A percentile compares a stretch with the other conserved stretches of the same genome.
These are phyloP conservation scores for Corapipo altera DNA, from an alignment of 2,113 vertebrate genomes.

Conservation along the genomic window DNA sequence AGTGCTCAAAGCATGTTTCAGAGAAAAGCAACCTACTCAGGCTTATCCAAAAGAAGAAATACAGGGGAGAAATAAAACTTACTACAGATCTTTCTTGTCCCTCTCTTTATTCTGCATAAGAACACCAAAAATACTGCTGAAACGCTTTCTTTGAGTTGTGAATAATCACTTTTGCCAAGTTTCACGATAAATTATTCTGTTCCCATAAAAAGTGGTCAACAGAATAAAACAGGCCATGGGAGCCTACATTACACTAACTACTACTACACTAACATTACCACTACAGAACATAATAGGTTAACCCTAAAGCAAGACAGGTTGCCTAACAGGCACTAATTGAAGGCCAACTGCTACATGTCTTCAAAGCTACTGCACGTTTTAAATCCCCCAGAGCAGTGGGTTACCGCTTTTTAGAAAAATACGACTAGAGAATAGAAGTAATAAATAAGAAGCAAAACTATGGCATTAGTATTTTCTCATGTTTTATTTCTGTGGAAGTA, in stretches of 20 bases:
- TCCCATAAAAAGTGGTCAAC: not conserved
- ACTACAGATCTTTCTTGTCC: not conserved
- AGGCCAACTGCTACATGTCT: not conserved
- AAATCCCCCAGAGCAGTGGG: not conserved
- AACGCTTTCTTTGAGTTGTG: not conserved
- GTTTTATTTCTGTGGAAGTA: not conserved
- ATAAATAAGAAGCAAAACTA: not conserved
- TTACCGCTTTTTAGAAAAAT: not conserved
- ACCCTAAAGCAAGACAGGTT: not conserved
- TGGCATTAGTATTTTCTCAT: not conserved
- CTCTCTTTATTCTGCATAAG: not conserved
- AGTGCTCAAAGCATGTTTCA: not conserved
- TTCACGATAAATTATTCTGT: not conserved
- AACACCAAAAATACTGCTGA: not conserved
- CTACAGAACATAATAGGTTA: not conserved
- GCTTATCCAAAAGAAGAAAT: not conserved
- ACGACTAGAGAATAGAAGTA: not conserved
- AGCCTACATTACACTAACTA: not conserved
- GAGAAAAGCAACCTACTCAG: not conserved
- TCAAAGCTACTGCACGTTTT: not conserved
- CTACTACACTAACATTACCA: not conserved
- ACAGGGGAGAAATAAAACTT: not conserved
- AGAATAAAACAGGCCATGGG: not conserved
- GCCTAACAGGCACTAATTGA: not conserved
- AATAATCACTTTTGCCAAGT: not conserved